Base-by-base conservation (phyloP, 2,797 vertebrate genomes). In the Hypotaenidia okinawae region DNA sequence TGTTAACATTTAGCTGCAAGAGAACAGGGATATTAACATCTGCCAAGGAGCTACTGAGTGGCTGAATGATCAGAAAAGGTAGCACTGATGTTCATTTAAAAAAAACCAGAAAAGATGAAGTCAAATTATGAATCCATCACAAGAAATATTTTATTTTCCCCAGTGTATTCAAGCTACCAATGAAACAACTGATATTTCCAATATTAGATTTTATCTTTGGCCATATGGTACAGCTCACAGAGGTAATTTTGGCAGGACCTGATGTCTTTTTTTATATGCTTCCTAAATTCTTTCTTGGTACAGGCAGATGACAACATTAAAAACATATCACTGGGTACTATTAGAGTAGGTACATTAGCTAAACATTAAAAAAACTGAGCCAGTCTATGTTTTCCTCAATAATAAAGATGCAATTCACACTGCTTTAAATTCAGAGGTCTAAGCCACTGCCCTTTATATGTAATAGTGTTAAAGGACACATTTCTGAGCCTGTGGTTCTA, bases 181-280 rank as follows among this genome's bases (percentile, higher is more conserved):
- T 93, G 79, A 94, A 94, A 95, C 73, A 90, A 92, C 43, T 81
- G 84, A 51, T 91, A 91, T 94, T 94, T 88, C 91, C 85, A 96
- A 59, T 91, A 96, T 92, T 94, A 93, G 76, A 69, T 96, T 95
- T 94, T 95, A 69, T 93, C 77, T 91, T 90, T 86, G 87, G 84
- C 89, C 95, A 96, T 91, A 96, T 89, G 89, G 89, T 84, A 37
- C 66, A 91, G 78, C 66, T 95, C 84, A 84, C 59, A 94, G 83
- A 92, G 79, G 67, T 79, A 90, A 89, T 95, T 95, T 90, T 90
- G 93, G 79, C 79, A 90, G 87, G 90, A 94, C 66, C 80, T 57
- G 51, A 90, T 84, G 80, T 52, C n/a, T 24, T 37, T 47, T 95
- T 97, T 95, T 89, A 94, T 90, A 43, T 61, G n/a, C 51, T 91